Conservation (phyloP, 2,113 vertebrate genomes). For the Indicator maculatus region DNA sequence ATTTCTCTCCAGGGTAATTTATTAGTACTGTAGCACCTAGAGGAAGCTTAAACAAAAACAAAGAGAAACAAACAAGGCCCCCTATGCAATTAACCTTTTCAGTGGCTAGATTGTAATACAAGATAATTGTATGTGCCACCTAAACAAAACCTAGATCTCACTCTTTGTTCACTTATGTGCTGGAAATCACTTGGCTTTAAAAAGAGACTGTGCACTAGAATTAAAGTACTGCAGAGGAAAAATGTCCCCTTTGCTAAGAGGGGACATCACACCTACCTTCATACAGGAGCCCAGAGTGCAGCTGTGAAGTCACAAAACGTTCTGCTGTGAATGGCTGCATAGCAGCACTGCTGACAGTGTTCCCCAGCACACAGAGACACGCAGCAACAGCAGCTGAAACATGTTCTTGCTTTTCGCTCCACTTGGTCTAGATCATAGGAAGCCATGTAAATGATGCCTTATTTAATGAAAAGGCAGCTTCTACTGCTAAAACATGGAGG, state of each 20-base stretch:
- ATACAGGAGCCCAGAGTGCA: background rate
- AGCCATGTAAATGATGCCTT: constrained; percentile 60
- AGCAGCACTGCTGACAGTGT: accelerated
- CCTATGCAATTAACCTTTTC: constrained; percentile 48
- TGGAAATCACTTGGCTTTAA: background rate
- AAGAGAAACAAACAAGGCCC: background rate
- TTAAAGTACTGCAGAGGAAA: background rate
- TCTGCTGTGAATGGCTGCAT: background rate
- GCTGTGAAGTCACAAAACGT: background rate
- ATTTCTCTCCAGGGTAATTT: constrained; percentile 65
- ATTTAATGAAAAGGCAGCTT: constrained; percentile 35
- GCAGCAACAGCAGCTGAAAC: background rate
- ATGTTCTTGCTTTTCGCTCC: background rate
- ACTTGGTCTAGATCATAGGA: background rate
- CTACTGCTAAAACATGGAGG: accelerated
- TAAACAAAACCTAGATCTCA: background rate
- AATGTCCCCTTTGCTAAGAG: background rate
- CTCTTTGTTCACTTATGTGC: background rate
- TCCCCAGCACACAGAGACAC: background rate
- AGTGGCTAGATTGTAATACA: background rate
- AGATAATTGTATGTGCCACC: constrained; percentile 35
- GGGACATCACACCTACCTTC: background rate
- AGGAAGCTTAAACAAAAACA: constrained; percentile 39
- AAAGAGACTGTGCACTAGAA: background rate
- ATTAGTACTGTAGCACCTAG: constrained; percentile 63